phyloP scores from a whole-genome alignment of 2,113 vertebrate species.

The Cygnus buccinator region DNA sequence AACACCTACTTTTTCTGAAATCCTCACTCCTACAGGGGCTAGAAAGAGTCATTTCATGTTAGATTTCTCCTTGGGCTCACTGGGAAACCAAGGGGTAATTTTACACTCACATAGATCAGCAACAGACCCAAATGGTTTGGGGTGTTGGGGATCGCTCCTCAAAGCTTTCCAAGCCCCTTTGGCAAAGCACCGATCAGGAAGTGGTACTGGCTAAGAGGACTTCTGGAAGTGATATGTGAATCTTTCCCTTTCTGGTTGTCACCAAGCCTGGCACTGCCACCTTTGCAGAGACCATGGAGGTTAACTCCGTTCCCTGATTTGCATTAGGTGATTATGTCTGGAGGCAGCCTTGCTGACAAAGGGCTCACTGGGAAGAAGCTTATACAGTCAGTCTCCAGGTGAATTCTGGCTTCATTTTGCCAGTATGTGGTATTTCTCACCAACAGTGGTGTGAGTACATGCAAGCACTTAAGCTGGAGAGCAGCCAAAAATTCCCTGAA shows the following conservation, averaged over 20 bases:
- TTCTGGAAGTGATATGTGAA: neutral
- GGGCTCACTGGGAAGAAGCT: neutral
- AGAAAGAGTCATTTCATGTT: accelerated
- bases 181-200: neutral
- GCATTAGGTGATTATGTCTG: accelerated
- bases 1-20: neutral
- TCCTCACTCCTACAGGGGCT: neutral
- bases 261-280: neutral
- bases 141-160: neutral
- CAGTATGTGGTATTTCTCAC: neutral
- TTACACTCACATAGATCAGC: accelerated
- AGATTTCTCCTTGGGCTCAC: neutral
- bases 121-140: neutral
- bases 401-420: neutral
- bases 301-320: accelerated
- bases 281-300: accelerated
- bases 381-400: accelerated
- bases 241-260: neutral
- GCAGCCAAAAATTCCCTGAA: neutral
- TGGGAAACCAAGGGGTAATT: neutral
- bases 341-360: neutral
- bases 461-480: neutral
- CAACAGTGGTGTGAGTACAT: accelerated
- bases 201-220: neutral
- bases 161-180: neutral